Evolutionary conservation across 1,140 invertebrate genomes (phyloP), one percentile per base, ranked within the genome.

Genomic region (Listronotus oregonensis): DNA sequence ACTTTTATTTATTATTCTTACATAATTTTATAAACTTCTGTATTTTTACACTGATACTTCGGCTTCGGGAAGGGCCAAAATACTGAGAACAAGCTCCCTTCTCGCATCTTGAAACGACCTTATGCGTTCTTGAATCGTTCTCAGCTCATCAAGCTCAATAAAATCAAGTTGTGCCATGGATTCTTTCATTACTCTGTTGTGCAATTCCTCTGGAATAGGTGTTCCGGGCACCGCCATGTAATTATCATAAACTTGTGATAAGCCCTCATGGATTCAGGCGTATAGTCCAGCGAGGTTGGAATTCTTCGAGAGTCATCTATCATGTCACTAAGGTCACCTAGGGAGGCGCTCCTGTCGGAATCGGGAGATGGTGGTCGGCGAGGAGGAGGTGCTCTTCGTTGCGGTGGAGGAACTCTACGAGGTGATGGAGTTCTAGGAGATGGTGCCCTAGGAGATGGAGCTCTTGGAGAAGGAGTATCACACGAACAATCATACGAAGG

Each of bases 311-410:
- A 15, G 9, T 3, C 46, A 17, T 49, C 46, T 6, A 49, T 21
- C 46, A 49, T 49, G 17, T 49, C 46, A 18, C 46, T 49, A 11
- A 49, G 10, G 12, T 49, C 18, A 11, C 18, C 46, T 5, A 49
- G 18, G 3, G 46, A 49, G 46, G 6, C 7, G 18, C 46, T 49
- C 4, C 4, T 6, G 12, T 44, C 42, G 3, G 46, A 49, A 18
- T 4, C 14, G 18, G 14, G 10, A n/a, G 14, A n/a, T 6, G 14
- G 46, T 11, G 9, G 14, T 15, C n/a, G 3, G 6, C 10, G 18
- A 6, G 18, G 14, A 6, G n/a, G 9, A 18, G 10, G 14, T 6
- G 46, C n/a, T 15, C n/a, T 11, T 4, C n/a, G 46, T 11, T 6
- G 46, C 6, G 14, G 46, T 15, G n/a, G 17, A 6, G 46, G 46